phyloP scores from a whole-genome alignment of 2,888 invertebrate genomes.

The Gryllus longicercus region DNA sequence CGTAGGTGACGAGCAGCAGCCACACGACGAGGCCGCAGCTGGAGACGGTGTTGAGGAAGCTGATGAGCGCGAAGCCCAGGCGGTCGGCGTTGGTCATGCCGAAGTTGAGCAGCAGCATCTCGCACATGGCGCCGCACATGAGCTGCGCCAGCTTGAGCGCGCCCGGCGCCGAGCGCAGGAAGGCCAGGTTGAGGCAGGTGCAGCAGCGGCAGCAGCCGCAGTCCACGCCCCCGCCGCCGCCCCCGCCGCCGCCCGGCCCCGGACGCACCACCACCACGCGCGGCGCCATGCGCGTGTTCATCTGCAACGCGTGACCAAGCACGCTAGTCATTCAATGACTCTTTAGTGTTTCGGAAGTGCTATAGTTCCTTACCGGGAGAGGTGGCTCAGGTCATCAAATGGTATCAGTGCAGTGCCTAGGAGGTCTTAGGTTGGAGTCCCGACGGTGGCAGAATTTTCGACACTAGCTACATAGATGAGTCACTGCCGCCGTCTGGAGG shows the following conservation, averaged over 20 bases:
- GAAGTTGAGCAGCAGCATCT: slow-evolving; percentile 74
- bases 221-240: slow-evolving; percentile 56
- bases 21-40: slow-evolving; percentile 76
- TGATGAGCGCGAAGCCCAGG: slow-evolving; percentile 75
- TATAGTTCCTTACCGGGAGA: no score
- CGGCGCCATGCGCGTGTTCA: background rate
- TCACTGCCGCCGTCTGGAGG: no score
- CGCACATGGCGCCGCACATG: slow-evolving; percentile 71
- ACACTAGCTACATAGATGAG: no score
- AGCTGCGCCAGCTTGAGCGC: slow-evolving; percentile 61
- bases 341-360: no score
- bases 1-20: slow-evolving; percentile 70
- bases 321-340: no score
- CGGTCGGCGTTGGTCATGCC: slow-evolving; percentile 68
- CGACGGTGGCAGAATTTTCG: no score
- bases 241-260: slow-evolving; percentile 41
- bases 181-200: slow-evolving; percentile 73
- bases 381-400: no score
- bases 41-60: slow-evolving; percentile 75
- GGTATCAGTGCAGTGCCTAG: no score
- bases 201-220: slow-evolving; percentile 75
- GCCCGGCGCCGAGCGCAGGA: slow-evolving; percentile 69
- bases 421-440: no score
- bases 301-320: background rate
- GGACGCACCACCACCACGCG: background rate